Evolutionary conservation across 35 echinoderm and acorn worm species (phyloP).

Genomic region (Amphiura filiformis): DNA sequence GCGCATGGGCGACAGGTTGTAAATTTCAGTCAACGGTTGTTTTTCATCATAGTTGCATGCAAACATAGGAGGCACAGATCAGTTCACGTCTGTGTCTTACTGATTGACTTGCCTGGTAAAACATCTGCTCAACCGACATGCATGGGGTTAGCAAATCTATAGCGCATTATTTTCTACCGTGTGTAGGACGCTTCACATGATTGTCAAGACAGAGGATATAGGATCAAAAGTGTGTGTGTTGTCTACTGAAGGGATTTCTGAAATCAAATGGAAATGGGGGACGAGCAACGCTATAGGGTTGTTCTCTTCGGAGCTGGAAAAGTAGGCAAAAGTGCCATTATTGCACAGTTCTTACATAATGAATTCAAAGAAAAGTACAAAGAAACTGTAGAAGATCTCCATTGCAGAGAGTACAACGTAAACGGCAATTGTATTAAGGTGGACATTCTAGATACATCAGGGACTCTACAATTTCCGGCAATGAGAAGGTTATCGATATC

Average conservation of each 20-base stretch:
- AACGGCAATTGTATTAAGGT: constrained; percentile 95
- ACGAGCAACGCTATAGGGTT: constrained; percentile 76
- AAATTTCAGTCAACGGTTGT: not conserved
- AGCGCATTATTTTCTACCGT: too few relatives aligned
- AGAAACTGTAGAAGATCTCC: constrained; percentile 92
- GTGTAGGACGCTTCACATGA: too few relatives aligned
- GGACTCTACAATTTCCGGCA: constrained; percentile 84
- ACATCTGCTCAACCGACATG: not conserved
- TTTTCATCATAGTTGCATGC: not conserved
- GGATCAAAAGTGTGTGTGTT: too few relatives aligned
- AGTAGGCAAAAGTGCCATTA: constrained; percentile 95
- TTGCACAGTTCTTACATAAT: constrained; percentile 80
- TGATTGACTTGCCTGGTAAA: not conserved
- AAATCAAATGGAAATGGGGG: constrained; percentile 24
- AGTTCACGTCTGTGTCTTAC: not conserved
- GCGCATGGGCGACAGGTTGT: not conserved
- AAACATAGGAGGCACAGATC: not conserved
- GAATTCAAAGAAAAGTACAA: constrained; percentile 87
- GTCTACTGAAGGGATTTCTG: not conserved
- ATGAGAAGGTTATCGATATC: constrained; percentile 97
- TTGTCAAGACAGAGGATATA: too few relatives aligned
- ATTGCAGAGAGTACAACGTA: constrained; percentile 91
- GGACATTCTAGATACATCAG: constrained; percentile 94
- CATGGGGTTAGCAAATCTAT: too few relatives aligned
- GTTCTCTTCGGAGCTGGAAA: constrained; percentile 86